phyloP scores from a whole-genome alignment of 2,888 invertebrate species.

The Ypsolopha sequella region DNA sequence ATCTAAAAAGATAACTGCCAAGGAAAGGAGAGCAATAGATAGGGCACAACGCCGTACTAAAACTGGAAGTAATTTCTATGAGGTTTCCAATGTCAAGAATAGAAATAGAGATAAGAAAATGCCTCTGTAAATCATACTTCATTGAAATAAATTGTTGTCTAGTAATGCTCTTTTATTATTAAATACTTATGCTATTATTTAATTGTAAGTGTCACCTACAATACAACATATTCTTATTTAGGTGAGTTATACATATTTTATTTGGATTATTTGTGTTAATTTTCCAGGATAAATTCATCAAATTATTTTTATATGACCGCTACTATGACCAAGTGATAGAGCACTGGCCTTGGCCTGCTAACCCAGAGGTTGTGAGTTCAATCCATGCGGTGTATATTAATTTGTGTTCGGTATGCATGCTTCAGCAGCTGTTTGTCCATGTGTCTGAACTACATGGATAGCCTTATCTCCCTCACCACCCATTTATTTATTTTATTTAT shows the following conservation, averaged over 20 bases:
- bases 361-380: no score
- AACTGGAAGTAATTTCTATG: slow-evolving; percentile 91
- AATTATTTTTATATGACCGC: no score
- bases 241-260: not conserved
- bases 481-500: no score
- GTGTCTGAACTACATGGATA: no score
- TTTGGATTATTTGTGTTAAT: not conserved
- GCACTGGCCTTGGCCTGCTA: no score
- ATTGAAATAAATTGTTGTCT: slow-evolving; percentile 4
- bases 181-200: not conserved
- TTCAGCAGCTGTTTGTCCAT: no score
- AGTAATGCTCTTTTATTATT: slow-evolving; percentile 13
- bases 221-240: not conserved
- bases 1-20: slow-evolving; percentile 77
- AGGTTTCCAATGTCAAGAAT: slow-evolving; percentile 90
- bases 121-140: slow-evolving; percentile 13
- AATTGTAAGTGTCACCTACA: not conserved
- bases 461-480: no score
- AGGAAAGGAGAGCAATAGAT: slow-evolving; percentile 80
- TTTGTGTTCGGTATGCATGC: no score
- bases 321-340: no score
- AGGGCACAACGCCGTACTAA: slow-evolving; percentile 83
- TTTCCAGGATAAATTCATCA: no score
- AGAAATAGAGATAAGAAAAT: slow-evolving; percentile 81
- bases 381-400: no score